Percentiles rank a stretch among this genome's conserved stretches.
Evolutionary conservation across 2,888 invertebrate genomes (phyloP).

Genomic region (Dermolepida albohirtum): DNA sequence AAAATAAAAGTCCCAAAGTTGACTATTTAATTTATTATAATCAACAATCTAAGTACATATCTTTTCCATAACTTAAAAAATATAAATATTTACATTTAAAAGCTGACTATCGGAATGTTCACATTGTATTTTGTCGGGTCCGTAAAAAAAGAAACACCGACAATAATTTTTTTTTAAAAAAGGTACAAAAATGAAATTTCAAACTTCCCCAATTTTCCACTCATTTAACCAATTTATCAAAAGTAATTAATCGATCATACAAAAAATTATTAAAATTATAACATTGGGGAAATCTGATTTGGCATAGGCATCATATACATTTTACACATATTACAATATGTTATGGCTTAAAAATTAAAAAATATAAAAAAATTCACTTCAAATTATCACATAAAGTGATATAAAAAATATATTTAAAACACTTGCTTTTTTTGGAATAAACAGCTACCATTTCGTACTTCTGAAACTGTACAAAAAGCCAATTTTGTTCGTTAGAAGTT

Average conservation of each 20-base stretch:
- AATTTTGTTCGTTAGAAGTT: constrained; percentile 21
- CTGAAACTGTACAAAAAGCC: constrained; percentile 3
- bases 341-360: constrained; percentile 75
- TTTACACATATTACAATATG: constrained; percentile 8
- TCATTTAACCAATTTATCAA: neutral
- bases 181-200: neutral
- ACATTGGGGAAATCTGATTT: constrained; percentile 5
- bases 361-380: constrained; percentile 57
- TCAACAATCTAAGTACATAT: constrained; percentile 44
- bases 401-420: constrained; percentile 13
- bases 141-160: neutral
- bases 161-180: constrained; percentile 6
- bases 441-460: constrained; percentile 30
- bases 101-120: constrained; percentile 45
- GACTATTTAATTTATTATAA: constrained; percentile 39
- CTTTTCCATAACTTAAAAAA: constrained; percentile 35
- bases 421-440: neutral
- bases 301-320: constrained; percentile 13
- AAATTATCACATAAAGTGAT: neutral
- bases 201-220: no score
- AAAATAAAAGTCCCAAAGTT: constrained; percentile 18
- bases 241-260: neutral
- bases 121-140: constrained; percentile 4
- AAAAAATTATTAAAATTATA: constrained; percentile 11
- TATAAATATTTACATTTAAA: constrained; percentile 43